Percentiles rank a stretch among this genome's conserved stretches.
Conservation (phyloP, 2,113 vertebrate genomes). For the Struthidea cinerea region DNA sequence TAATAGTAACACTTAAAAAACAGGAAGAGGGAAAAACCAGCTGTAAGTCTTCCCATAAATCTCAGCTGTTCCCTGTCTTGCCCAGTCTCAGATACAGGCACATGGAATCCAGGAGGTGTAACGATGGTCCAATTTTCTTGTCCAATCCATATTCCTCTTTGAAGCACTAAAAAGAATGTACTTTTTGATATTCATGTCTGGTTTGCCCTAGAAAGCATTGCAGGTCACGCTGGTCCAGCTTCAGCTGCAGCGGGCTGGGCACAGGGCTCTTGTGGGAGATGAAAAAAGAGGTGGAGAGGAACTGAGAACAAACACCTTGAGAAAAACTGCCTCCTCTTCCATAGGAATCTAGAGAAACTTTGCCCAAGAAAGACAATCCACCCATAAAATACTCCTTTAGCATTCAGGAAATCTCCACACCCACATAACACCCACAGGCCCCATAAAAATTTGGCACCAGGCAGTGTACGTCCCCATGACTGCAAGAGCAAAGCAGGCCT, state of each 20-base stretch:
- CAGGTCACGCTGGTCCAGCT: not conserved
- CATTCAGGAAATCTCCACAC: not conserved
- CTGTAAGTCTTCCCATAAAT: not conserved
- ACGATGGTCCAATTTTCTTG: not conserved
- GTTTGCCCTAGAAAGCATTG: not conserved
- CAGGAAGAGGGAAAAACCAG: conserved; percentile 42
- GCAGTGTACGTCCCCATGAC: fast-evolving
- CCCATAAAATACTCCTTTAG: not conserved
- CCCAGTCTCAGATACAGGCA: not conserved
- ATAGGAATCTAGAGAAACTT: not conserved
- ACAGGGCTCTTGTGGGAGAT: not conserved
- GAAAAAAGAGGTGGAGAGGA: not conserved
- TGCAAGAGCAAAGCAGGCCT: not conserved
- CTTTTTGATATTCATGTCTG: not conserved
- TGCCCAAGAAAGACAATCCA: not conserved
- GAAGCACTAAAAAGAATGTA: not conserved
- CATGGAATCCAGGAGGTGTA: not conserved
- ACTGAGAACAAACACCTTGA: not conserved
- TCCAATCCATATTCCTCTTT: not conserved
- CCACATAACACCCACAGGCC: not conserved
- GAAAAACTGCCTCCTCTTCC: not conserved
- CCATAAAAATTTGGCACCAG: not conserved
- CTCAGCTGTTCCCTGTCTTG: not conserved
- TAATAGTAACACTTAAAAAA: conserved; percentile 17
- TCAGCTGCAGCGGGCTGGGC: not conserved